Evolutionary conservation across 2,888 invertebrate species (phyloP).

Genomic region (Ectobius pallidus): DNA sequence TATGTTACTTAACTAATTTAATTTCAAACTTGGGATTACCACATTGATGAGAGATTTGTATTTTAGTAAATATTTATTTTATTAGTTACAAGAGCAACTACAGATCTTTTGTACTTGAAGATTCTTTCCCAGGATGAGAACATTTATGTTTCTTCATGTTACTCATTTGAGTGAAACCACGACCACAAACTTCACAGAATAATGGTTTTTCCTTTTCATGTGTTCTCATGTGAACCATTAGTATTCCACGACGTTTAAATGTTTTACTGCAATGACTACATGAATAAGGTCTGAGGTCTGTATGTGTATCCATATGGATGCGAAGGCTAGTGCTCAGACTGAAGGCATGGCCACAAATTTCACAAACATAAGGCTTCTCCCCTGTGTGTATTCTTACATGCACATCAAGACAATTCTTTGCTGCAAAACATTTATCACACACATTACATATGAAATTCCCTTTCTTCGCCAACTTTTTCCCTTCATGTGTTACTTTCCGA

Average conservation of each 20-base stretch:
- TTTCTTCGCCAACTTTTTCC: not conserved
- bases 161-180: constrained; percentile 30
- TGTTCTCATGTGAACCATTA: constrained; percentile 61
- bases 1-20: no score
- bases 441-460: not conserved
- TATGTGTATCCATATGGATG: constrained; percentile 62
- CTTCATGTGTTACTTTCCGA: constrained; percentile 53
- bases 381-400: constrained; percentile 64
- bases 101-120: no score
- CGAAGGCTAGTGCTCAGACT: constrained; percentile 67
- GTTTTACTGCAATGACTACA: constrained; percentile 64
- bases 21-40: no score
- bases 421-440: constrained; percentile 4
- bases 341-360: constrained; percentile 36
- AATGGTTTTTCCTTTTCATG: constrained; percentile 63
- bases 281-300: constrained; percentile 60
- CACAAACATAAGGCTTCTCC: constrained; percentile 37
- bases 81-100: no score
- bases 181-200: constrained; percentile 61
- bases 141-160: constrained; percentile 14
- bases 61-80: no score
- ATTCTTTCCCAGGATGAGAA: no score
- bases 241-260: constrained; percentile 61
- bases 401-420: constrained; percentile 52
- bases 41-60: no score